phyloP scores from a whole-genome alignment of 2,113 vertebrate genomes.

The Scytalopus superciliaris region DNA sequence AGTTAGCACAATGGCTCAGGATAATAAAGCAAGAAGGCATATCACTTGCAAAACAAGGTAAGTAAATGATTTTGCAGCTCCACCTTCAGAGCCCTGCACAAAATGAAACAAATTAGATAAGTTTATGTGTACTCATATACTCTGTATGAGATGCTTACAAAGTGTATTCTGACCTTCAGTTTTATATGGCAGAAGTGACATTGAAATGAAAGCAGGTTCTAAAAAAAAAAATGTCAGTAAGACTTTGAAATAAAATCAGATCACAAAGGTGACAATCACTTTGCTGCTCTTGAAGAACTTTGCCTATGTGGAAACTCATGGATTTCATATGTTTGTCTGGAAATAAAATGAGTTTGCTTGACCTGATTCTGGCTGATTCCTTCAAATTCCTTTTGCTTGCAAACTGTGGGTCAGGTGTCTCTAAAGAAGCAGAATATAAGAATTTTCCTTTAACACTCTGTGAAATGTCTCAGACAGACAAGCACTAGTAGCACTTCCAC shows the following conservation, averaged over 20 bases:
- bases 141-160: background rate
- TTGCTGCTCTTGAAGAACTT: background rate
- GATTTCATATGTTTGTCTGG: background rate
- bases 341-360: background rate
- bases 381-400: background rate
- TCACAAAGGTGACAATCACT: background rate
- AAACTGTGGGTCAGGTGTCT: background rate
- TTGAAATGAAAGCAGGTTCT: background rate
- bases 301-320: background rate
- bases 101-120: background rate
- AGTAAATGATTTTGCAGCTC: background rate
- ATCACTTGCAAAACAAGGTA: background rate
- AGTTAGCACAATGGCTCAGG: background rate
- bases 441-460: background rate
- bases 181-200: background rate
- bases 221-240: background rate
- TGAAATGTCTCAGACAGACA: background rate
- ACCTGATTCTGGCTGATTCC: background rate
- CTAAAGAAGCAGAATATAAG: background rate
- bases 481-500: accelerated
- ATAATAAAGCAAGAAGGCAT: background rate
- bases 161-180: background rate
- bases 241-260: background rate
- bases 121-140: background rate
- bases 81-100: background rate